Base-by-base conservation (phyloP, 2,113 vertebrate species). In the Oxygymnocypris stewartii region DNA sequence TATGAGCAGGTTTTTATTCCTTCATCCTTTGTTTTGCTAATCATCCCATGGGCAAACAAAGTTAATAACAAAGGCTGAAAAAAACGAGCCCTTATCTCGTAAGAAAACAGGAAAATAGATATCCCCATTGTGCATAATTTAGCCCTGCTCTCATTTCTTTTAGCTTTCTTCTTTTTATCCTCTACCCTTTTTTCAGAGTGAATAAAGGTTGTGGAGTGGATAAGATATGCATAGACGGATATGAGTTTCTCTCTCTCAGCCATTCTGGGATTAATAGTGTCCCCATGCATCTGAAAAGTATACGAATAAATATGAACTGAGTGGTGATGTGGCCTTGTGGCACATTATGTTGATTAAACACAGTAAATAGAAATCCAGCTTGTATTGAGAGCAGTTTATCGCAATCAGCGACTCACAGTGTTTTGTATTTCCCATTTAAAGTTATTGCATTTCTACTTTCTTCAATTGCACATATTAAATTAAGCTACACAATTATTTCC, bases 91-190 rank as follows among this genome's bases (percentile, higher is more conserved):
- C 89, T 90, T 94, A 93, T 94, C 93, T 92, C 86, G 78, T 89
- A 91, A 94, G 93, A 94, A 94, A 95, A 93, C 89, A 91, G 91
- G 92, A 93, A 94, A 94, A 92, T 87, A 93, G 92, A 94, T 93
- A 95, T 92, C 90, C 93, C 93, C 91, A 91, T 89, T 92, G 94
- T 92, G 93, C 92, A 94, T 93, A 93, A 94, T 94, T 94, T 94
- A 93, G 79, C 47, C 20, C 87, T 92, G 92, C 88, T 92, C 92
- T 87, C 88, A 88, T 93, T 93, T 91, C 87, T 59, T 79, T 88
- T 44, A 67, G 23, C n/a, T 86, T 83, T 42, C 16, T 40, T 65
- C 6, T 79, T 74, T n/a, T n/a, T n/a, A n/a, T n/a, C n/a, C n/a
- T n/a, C 23, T 20, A 16, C 51, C 37, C 63, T 49, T 44, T 59